Conservation (phyloP, 2,888 invertebrate species). For the Agrochola lota region DNA sequence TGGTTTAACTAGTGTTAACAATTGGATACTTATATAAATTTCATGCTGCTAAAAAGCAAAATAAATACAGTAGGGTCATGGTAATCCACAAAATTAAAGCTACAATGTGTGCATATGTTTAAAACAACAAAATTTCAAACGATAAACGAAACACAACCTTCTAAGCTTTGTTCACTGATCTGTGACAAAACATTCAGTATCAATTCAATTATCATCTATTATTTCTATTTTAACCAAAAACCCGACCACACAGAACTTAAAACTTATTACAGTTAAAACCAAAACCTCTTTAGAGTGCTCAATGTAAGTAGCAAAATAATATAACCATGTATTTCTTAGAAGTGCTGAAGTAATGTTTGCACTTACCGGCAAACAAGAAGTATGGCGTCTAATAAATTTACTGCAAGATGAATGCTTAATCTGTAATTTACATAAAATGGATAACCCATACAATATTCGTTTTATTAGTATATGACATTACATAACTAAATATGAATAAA, state of each 20-base stretch:
- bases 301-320: slow-evolving; percentile 56
- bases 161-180: slow-evolving; percentile 18
- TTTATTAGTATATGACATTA: slow-evolving; percentile 16
- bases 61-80: slow-evolving; percentile 75
- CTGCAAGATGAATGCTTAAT: slow-evolving; percentile 87
- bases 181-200: slow-evolving; percentile 19
- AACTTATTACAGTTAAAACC: slow-evolving; percentile 32
- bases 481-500: slow-evolving; percentile 28
- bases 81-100: slow-evolving; percentile 66
- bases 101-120: slow-evolving; percentile 41
- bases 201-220: slow-evolving; percentile 6
- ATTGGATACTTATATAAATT: slow-evolving; percentile 29
- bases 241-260: slow-evolving; percentile 37
- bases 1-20: slow-evolving; percentile 12
- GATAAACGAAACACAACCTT: slow-evolving; percentile 38
- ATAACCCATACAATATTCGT: slow-evolving; percentile 38
- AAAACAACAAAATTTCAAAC: slow-evolving; percentile 19
- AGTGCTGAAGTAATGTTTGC: slow-evolving; percentile 73
- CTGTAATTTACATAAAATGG: slow-evolving; percentile 81
- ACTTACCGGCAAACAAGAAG: slow-evolving; percentile 87
- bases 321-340: slow-evolving; percentile 51
- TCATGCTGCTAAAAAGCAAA: slow-evolving; percentile 59
- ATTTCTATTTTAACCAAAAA: slow-evolving; percentile 20
- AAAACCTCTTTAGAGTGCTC: slow-evolving; percentile 58
- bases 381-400: slow-evolving; percentile 84